phyloP scores from a whole-genome alignment of 2,888 invertebrate species.

The Drosophila kanekoi region DNA sequence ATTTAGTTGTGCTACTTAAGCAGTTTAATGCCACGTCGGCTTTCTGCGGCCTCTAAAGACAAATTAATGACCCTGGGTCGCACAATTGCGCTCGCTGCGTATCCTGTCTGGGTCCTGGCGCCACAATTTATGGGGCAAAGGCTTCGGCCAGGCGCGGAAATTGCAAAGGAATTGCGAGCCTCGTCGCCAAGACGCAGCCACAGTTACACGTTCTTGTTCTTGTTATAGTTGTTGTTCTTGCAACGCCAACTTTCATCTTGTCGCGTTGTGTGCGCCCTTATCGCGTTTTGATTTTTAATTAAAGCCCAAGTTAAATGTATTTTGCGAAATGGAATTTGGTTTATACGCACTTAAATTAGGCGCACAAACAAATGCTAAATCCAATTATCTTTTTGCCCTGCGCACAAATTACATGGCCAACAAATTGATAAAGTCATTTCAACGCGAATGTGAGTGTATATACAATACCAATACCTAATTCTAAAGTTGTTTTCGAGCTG shows the following conservation, averaged over 20 bases:
- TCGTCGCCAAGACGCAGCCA: constrained; percentile 54
- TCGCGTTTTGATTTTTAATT: constrained; percentile 77
- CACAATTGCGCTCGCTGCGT: constrained; percentile 42
- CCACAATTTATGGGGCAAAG: constrained; percentile 65
- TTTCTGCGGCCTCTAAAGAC: constrained; percentile 59
- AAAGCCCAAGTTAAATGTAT: constrained; percentile 63
- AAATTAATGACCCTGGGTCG: constrained; percentile 72
- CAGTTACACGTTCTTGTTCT: constrained; percentile 25
- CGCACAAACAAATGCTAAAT: constrained; percentile 55
- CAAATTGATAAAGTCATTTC: constrained; percentile 69
- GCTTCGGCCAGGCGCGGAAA: constrained; percentile 68
- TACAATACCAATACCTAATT: constrained; percentile 3
- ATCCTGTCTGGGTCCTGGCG: constrained; percentile 61
- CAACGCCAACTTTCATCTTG: constrained; percentile 52
- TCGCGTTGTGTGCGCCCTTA: constrained; percentile 58
- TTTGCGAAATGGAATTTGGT: constrained; percentile 66
- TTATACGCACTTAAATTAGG: constrained; percentile 65
- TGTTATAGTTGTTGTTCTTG: constrained; percentile 30
- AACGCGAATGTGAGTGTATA: constrained; percentile 1
- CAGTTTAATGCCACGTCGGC: constrained; percentile 67
- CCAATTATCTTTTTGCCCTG: constrained; percentile 61
- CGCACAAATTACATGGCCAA: constrained; percentile 52
- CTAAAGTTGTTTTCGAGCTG: constrained; percentile 50
- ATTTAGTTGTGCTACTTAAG: constrained; percentile 78
- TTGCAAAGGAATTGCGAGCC: constrained; percentile 52